Conservation (phyloP, 2,113 vertebrate genomes). For the Nesospiza acunhae region DNA sequence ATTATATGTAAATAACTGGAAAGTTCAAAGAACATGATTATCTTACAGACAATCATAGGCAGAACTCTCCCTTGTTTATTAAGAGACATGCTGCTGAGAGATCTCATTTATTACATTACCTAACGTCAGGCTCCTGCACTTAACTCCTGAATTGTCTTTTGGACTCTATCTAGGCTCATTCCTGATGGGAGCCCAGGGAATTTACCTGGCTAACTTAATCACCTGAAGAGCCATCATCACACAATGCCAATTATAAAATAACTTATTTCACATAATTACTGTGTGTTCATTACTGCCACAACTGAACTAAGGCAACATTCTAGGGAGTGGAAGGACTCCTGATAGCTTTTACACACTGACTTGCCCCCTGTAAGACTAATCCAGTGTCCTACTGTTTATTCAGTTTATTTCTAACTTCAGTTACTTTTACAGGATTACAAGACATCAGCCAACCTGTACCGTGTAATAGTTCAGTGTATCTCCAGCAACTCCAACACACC, state of each 20-base stretch:
- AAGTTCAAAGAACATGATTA: not conserved
- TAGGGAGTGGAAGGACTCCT: not conserved
- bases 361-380: not conserved
- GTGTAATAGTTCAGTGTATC: not conserved
- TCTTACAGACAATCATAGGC: not conserved
- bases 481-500: not conserved
- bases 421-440: not conserved
- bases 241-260: not conserved
- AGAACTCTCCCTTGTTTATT: not conserved
- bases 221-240: not conserved
- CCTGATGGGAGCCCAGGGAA: not conserved
- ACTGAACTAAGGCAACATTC: not conserved
- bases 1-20: not conserved
- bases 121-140: not conserved
- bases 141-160: not conserved
- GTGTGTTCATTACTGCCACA: not conserved
- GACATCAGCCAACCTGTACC: not conserved
- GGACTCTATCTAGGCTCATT: not conserved
- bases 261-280: not conserved
- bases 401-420: not conserved
- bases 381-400: not conserved
- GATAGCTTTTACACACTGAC: not conserved
- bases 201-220: not conserved
- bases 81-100: not conserved
- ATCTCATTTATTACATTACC: not conserved